phyloP scores from a whole-genome alignment of 2,888 invertebrate species.

The Odontocolon sp. region DNA sequence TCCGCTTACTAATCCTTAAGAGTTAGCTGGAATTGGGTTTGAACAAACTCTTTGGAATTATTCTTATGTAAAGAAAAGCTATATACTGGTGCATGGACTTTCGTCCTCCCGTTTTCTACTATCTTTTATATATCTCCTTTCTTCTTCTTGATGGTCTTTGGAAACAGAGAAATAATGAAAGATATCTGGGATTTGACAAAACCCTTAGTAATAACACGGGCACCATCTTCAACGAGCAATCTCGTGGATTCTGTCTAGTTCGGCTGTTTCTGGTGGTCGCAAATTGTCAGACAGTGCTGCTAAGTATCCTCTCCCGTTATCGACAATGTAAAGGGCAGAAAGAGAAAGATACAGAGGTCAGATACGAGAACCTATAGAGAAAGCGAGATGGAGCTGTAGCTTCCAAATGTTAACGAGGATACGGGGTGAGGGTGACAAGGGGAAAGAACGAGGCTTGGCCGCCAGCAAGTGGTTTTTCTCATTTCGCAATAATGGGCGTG shows the following conservation, averaged over 20 bases:
- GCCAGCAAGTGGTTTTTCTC: constrained; percentile 57
- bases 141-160: neutral
- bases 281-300: constrained; percentile 56
- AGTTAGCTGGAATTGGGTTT: neutral
- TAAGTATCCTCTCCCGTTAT: constrained; percentile 59
- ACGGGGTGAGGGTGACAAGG: constrained; percentile 1
- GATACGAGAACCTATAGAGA: constrained; percentile 47
- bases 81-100: neutral
- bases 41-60: neutral
- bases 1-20: neutral
- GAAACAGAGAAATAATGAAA: constrained; percentile 35
- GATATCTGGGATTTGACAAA: constrained; percentile 37
- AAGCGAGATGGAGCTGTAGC: constrained; percentile 38
- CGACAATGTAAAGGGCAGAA: constrained; percentile 54
- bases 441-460: constrained; percentile 33
- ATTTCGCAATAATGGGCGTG: constrained; percentile 60
- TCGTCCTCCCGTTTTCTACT: neutral
- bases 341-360: constrained; percentile 9
- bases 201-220: constrained; percentile 46
- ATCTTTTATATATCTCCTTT: neutral
- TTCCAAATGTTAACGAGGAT: constrained; percentile 56
- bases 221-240: constrained; percentile 49
- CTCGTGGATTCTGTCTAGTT: constrained; percentile 34
- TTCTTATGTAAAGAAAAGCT: neutral
- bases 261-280: constrained; percentile 35